Base-by-base conservation (phyloP, 2,113 vertebrate species). In the Mormyrus iriodes region DNA sequence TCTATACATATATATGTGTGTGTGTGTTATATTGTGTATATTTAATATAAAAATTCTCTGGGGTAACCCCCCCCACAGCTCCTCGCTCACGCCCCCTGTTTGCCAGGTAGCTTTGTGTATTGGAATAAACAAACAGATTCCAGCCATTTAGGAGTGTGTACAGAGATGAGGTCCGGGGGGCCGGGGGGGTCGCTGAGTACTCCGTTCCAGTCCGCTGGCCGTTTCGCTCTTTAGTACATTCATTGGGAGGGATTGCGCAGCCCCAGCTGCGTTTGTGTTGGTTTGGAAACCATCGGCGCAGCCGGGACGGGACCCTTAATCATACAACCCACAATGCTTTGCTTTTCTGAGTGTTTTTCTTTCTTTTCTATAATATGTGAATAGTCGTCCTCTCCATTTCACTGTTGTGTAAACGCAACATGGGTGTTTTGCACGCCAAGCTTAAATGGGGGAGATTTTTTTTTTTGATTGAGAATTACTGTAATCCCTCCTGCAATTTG, bases 71-170 rank as follows among this genome's bases (percentile, higher is more conserved):
- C 52, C 5, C 69, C 9, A n/a, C 19, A 1, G 93, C 93, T 91
- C 93, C 90, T 35, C 35, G 94, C 91, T 92, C 92, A 92, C 93
- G 91, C 91, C 92, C 90, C 91, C 1, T 94, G 89, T 96, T 95
- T 95, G 91, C 94, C 93, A 94, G 94, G 94, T 94, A 92, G 95
- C 96, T 95, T 95, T 95, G 94, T 93, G 93, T 94, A 94, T 92
- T 83, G 93, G 95, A 95, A 94, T 95, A 95, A 95, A 94, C 93
- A 94, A 95, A 90, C 93, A 92, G 92, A 94, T 91, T 90, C 92
- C 91, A 90, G 93, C 94, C 91, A 93, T 17, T 1, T 90, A 35
- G 93, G 51, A 48, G 51, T 88, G n/a, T 88, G 61, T 79, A 17
- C 42, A 88, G 31, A 58, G 24, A 31, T 51, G 73, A 27, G 61